Base-by-base conservation (phyloP, 2,797 vertebrate genomes). In the Paramormyrops hopkinsi region DNA sequence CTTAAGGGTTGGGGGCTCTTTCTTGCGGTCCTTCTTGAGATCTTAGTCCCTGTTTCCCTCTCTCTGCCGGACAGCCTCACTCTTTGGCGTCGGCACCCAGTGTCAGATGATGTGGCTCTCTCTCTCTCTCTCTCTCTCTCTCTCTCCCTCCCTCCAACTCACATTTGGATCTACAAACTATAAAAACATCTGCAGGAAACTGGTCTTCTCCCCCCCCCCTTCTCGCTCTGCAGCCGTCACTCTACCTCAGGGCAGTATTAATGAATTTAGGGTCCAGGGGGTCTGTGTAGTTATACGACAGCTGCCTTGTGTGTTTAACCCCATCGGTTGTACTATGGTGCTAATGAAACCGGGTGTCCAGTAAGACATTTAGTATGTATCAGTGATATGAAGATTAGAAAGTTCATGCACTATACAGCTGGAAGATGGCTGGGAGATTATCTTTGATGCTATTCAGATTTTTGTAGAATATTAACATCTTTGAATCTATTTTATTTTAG, bases 101-200 rank as follows among this genome's bases (percentile, higher is more conserved):
- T 94, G 94, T 96, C 95, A 94, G 95, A 95, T 94, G 94, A 96
- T 94, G 94, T 95, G 94, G 94, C 95, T 94, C 89, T 92, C 93
- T 90, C 92, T 90, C 89, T 88, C 90, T 90, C 56, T 65, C 73
- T 90, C 90, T 90, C 88, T 59, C n/a, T n/a, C 90, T 53, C 65
- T 87, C 44, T 83, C 56, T 56, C 53, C 4, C 54, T 83, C 89
- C 19, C 89, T 84, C 90, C 48, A n/a, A 17, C 59, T 85, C 83
- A 48, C 90, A 91, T 91, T 91, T 82, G 84, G 46, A 50, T 84
- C 69, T 88, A 76, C 62, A 65, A 90, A 88, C 73, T 90, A 82
- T 85, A 90, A 91, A 93, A 95, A 94, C 93, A 94, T 95, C 94
- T 95, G 94, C 91, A 92, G 93, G 91, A 92, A 92, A 90, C 89